A percentile compares a stretch with the other conserved stretches of the same genome.
These are phyloP conservation scores for Chymomyza fuscimana DNA, from an alignment of 2,888 invertebrate species.

Conservation along the genomic window DNA sequence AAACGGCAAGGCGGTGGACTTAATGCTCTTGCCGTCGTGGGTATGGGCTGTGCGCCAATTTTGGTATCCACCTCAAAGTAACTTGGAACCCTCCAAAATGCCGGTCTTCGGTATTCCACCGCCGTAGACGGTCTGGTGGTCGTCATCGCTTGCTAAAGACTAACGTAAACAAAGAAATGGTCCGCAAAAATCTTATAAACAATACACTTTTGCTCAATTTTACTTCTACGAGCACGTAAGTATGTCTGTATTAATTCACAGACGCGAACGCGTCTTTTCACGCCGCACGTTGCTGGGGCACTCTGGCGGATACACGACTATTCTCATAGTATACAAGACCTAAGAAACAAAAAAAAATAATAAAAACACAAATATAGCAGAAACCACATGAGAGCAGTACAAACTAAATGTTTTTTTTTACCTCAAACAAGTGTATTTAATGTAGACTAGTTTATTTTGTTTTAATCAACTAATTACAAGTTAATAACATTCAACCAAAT, in stretches of 20 bases:
- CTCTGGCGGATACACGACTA: conserved; percentile 28
- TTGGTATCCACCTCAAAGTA: conserved; percentile 31
- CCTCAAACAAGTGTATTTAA: no score
- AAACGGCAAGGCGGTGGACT: conserved; percentile 37
- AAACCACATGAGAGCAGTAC: neutral
- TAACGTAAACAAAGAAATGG: conserved; percentile 68
- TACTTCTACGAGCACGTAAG: conserved; percentile 30
- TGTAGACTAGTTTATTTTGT: no score
- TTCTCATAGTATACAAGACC: conserved; percentile 38
- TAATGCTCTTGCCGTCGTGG: conserved; percentile 23
- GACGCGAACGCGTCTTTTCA: conserved; percentile 56
- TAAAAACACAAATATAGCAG: conserved; percentile 13
- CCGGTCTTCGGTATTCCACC: conserved; percentile 68
- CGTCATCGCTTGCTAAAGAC: conserved; percentile 69
- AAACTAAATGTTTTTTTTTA: neutral
- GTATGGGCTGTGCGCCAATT: conserved; percentile 16
- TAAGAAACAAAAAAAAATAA: conserved; percentile 37
- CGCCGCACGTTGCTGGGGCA: conserved; percentile 31
- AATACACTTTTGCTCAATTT: conserved; percentile 42
- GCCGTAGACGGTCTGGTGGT: conserved; percentile 57
- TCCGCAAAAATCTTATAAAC: conserved; percentile 51
- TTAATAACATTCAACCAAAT: no score
- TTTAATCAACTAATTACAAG: no score
- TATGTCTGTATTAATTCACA: neutral
- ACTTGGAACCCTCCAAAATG: conserved; percentile 75